phyloP scores from a whole-genome alignment of 2,797 vertebrate genomes.

The Anniella stebbinsi region DNA sequence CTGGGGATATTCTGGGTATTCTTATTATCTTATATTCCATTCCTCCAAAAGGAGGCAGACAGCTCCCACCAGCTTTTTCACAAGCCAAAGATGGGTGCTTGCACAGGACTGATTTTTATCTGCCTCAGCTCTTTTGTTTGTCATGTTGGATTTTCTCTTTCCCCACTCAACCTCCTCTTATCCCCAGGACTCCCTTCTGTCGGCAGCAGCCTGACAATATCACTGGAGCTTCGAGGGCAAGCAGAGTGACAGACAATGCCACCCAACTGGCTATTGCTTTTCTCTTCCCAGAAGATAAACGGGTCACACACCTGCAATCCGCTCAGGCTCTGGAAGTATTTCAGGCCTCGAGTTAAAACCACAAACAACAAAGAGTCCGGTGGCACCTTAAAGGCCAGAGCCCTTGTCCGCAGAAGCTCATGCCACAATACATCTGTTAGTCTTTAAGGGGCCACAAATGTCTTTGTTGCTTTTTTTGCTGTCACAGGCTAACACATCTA shows the following conservation, averaged over 20 bases:
- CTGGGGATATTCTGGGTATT: background rate
- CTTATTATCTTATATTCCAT: background rate
- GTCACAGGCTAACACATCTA: background rate
- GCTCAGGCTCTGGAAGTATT: background rate
- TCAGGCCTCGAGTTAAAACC: slow-evolving; percentile 1
- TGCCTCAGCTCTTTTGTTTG: background rate
- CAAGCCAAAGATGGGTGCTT: background rate
- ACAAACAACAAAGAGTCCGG: background rate
- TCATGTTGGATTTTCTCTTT: background rate
- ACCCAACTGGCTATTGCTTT: background rate
- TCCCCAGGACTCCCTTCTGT: slow-evolving; percentile 4
- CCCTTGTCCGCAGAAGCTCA: background rate
- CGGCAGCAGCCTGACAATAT: slow-evolving; percentile 11
- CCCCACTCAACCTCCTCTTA: background rate
- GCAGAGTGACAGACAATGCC: background rate
- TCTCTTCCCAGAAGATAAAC: slow-evolving; percentile 22
- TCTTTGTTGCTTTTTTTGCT: background rate
- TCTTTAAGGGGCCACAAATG: background rate
- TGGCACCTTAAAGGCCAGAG: background rate
- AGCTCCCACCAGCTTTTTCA: background rate
- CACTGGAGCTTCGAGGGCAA: background rate
- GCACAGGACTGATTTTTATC: slow-evolving; percentile 34
- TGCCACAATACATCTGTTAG: background rate
- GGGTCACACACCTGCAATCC: background rate
- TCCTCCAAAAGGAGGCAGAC: background rate